Percentiles rank a stretch among this genome's conserved stretches.
phyloP scores from a whole-genome alignment of 2,113 vertebrate species.

The Solenodon paradoxus region DNA sequence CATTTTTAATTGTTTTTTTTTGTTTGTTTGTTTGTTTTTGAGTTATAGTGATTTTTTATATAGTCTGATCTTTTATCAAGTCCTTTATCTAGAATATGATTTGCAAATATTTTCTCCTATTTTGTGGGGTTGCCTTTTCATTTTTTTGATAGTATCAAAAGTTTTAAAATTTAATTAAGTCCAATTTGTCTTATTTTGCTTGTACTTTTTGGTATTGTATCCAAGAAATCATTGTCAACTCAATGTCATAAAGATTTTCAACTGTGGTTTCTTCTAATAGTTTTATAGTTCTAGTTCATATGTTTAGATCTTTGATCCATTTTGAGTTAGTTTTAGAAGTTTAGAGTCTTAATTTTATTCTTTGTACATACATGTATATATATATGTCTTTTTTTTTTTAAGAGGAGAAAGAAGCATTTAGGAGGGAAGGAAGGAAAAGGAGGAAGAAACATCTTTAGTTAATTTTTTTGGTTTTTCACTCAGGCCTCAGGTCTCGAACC shows the following conservation, averaged over 20 bases:
- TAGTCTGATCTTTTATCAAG: not conserved
- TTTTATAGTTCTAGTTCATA: conserved; percentile 12
- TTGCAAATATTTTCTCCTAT: not conserved
- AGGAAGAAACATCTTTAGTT: no score
- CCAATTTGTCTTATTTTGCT: not conserved
- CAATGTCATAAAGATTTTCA: not conserved
- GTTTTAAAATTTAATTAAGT: conserved; percentile 14
- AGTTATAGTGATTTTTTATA: conserved; percentile 7
- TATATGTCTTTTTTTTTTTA: no score
- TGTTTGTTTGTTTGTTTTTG: not conserved
- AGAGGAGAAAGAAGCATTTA: no score
- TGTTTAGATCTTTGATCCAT: not conserved
- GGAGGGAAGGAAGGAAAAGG: no score
- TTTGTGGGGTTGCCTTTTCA: not conserved
- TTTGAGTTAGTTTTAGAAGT: conserved; percentile 10
- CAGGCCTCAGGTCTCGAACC: no score
- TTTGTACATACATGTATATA: no score
- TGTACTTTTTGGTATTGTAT: not conserved
- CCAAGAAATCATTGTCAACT: not conserved
- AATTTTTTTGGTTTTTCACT: no score
- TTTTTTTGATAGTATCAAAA: not conserved
- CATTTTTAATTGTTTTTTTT: not conserved
- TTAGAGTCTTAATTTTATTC: not conserved
- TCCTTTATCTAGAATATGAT: not conserved
- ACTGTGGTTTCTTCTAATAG: not conserved